Evolutionary conservation across 1,140 invertebrate genomes (phyloP).

Genomic region (Atopsyche davidsoni): DNA sequence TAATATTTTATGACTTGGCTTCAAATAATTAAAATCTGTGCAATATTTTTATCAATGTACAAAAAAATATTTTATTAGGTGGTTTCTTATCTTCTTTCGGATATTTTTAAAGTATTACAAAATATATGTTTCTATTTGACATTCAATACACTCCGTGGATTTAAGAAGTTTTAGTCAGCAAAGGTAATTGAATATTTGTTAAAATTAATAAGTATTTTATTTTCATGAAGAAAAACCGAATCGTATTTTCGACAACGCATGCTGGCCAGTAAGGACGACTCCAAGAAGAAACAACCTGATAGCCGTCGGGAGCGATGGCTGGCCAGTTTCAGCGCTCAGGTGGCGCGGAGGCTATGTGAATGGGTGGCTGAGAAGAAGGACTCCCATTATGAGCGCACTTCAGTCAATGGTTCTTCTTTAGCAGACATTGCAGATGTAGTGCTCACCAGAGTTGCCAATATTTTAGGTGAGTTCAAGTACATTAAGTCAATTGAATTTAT

Average conservation of each 20-base stretch:
- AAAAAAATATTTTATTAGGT: no score
- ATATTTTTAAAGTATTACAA: no score
- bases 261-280: slow-evolving; percentile 35
- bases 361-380: slow-evolving; percentile 34
- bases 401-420: not conserved
- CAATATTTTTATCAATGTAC: no score
- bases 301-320: slow-evolving; percentile 42
- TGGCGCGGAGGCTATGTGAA: slow-evolving; percentile 42
- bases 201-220: not conserved
- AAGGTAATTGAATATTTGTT: not conserved
- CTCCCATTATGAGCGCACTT: not conserved
- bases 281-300: slow-evolving; percentile 8
- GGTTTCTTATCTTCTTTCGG: no score
- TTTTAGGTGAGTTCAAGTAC: slow-evolving; percentile 35
- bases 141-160: no score
- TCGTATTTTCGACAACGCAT: slow-evolving; percentile 39
- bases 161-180: no score
- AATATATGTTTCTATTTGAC: no score
- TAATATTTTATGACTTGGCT: no score
- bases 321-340: slow-evolving; percentile 43
- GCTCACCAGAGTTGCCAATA: slow-evolving; percentile 41
- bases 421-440: slow-evolving; percentile 45
- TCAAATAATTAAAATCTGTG: no score
- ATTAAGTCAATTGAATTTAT: not conserved
- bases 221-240: slow-evolving; percentile 41